Percentiles rank a stretch among this genome's conserved stretches.
phyloP scores from a whole-genome alignment of 2,888 invertebrate genomes.

The Creontiades dilutus region DNA sequence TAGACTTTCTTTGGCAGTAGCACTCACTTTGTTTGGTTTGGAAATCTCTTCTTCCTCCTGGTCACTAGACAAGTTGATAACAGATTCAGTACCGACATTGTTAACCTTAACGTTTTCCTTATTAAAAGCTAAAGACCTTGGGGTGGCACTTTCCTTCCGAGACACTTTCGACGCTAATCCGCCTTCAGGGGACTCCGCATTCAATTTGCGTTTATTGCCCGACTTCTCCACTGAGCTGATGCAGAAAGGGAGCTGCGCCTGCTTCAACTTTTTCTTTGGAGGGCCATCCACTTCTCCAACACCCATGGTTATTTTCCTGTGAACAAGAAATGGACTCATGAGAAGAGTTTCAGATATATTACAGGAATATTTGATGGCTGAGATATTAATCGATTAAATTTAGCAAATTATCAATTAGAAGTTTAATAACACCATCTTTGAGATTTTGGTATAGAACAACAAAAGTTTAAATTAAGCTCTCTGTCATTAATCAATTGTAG shows the following conservation, averaged over 20 bases:
- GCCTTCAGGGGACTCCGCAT: neutral
- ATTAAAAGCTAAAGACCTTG: neutral
- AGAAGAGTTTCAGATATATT: too few relatives aligned
- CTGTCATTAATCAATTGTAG: too few relatives aligned
- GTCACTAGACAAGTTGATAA: neutral
- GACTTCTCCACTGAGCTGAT: constrained; percentile 29
- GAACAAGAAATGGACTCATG: too few relatives aligned
- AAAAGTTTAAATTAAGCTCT: too few relatives aligned
- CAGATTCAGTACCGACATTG: neutral
- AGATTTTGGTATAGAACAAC: too few relatives aligned
- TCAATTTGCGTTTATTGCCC: constrained; percentile 64
- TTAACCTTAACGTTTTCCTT: constrained; percentile 63
- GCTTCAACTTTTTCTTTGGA: constrained; percentile 82
- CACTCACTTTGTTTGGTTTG: neutral
- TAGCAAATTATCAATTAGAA: too few relatives aligned
- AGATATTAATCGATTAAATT: too few relatives aligned
- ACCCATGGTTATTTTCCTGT: constrained; percentile 62
- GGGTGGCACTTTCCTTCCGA: constrained; percentile 38
- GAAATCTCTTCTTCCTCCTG: neutral
- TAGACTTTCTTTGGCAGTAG: neutral
- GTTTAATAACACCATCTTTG: too few relatives aligned
- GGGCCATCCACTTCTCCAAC: constrained; percentile 76
- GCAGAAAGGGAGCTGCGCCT: constrained; percentile 82
- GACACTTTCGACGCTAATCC: constrained; percentile 45
- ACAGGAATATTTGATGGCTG: too few relatives aligned